Percentiles rank a stretch among this genome's conserved stretches.
These are phyloP conservation scores for Esperia sulphurella DNA, from an alignment of 2,888 invertebrate species.

Conservation along the genomic window DNA sequence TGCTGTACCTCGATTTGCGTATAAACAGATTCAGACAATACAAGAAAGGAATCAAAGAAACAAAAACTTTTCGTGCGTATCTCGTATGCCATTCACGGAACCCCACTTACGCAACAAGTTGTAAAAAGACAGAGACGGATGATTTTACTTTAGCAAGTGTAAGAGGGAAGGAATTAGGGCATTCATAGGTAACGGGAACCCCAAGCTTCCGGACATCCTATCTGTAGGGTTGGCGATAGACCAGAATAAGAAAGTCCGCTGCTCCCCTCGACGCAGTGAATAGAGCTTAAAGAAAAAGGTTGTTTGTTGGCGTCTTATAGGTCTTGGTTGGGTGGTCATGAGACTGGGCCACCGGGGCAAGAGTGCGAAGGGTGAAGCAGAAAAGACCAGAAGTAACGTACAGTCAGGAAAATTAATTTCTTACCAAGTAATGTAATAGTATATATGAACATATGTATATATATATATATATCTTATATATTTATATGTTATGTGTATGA, in stretches of 20 bases:
- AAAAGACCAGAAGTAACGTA: not conserved
- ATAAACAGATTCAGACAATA: constrained; percentile 36
- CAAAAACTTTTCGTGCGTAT: constrained; percentile 17
- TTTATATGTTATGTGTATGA: too few species aligned
- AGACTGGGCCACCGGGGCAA: constrained; percentile 62
- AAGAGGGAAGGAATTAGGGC: constrained; percentile 34
- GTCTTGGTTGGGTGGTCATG: constrained; percentile 29
- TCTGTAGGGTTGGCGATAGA: constrained; percentile 35
- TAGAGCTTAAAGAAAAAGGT: constrained; percentile 18
- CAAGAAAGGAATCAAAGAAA: constrained; percentile 36
- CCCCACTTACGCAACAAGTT: constrained; percentile 45
- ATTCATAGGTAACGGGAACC: constrained; percentile 49
- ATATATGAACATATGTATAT: too few species aligned
- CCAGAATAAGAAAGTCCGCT: constrained; percentile 44
- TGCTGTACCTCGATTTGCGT: constrained; percentile 38
- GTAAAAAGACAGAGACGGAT: constrained; percentile 30
- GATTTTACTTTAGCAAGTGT: not conserved
- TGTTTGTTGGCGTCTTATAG: constrained; percentile 30
- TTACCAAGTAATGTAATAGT: too few species aligned
- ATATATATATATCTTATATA: too few species aligned
- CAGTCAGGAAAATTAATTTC: too few species aligned
- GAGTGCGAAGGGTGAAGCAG: constrained; percentile 14
- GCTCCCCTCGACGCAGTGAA: constrained; percentile 25
- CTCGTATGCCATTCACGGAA: constrained; percentile 31
- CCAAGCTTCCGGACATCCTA: constrained; percentile 58